Base-by-base conservation (phyloP, 2,797 vertebrate genomes). In the Notolepis coatsorum region DNA sequence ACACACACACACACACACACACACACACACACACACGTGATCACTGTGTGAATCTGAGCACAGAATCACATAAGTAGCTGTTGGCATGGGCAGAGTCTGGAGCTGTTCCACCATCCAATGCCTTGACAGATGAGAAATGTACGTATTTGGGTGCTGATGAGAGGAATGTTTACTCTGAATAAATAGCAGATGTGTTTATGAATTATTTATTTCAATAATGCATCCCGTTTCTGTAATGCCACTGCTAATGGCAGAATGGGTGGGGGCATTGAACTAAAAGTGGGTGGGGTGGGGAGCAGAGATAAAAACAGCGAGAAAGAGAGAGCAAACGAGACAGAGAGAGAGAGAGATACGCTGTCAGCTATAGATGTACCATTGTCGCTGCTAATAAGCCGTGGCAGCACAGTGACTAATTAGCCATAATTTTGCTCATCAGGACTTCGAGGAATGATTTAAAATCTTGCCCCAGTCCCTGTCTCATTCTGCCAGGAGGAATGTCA, bases 391-490 rank as follows among this genome's bases (percentile, higher is more conserved):
- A 76, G 67, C 68, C 31, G 1, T 55, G 82, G 80, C 82, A 86
- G 82, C 69, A 60, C 55, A 63, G 42, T 77, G 80, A 78, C 84
- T 88, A 84, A 86, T 85, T 80, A 86, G 73, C 65, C 60, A 68
- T 75, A 74, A 82, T 82, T 79, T 45, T 65, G 71, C 71, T 86
- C 82, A 59, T 80, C 63, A 41, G 76, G 61, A 74, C 73, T 80
- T 72, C 53, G 57, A 79, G 77, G 73, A 57, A 67, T 64, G 51
- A 76, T 79, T 69, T 68, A 76, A 74, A 75, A 50, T 75, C 63
- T 68, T 24, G 66, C 66, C 77, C 43, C 42, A 64, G 81, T 82
- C 80, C 4, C 61, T 48, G 67, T 45, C 50, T 38, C 3, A 61
- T 52, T 71, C 24, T 61, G 80, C 82, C 75, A 73, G 73, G 56